Base-by-base conservation (phyloP, 2,113 vertebrate species). In the Phalacrocorax carbo region DNA sequence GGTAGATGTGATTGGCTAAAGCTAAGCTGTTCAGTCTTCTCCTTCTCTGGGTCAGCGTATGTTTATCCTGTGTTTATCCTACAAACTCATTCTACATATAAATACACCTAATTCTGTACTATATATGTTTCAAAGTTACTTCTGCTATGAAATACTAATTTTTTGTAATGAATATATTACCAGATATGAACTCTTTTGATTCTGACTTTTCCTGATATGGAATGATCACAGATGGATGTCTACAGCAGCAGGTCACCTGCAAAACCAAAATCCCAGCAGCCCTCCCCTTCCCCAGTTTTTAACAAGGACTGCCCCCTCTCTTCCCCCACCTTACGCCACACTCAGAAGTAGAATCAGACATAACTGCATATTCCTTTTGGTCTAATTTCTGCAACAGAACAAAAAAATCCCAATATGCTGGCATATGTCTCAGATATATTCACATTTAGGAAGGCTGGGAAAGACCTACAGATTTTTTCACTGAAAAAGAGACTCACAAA, bases 401-500 rank as follows among this genome's bases (percentile, higher is more conserved):
- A 96, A 44, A 58, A 40, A 40, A 21, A 5, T 68, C 75, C 73
- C 57, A 91, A 13, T 87, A 65, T 94, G 77, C n/a, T 88, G 82
- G 42, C 71, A 62, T 78, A 82, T 78, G 54, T 88, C 49, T 90
- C 44, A 38, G 38, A 94, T 38, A 72, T 8, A 87, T 16, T 81
- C 80, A 42, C 38, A 66, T 87, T 97, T 85, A 70, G 49, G 54
- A 92, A 91, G 49, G 7, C 58, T 96, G 73, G 83, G 88, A 89
- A 94, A 95, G 78, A 93, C 91, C 73, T 85, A 48, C 75, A 58
- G 49, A 61, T 75, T 85, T 89, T 90, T 90, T 84, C 27, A 58
- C 48, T 52, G 29, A 68, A 76, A 92, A 84, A 80, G 58, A 69
- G 55, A 26, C 54, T 95, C 32, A 68, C 57, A 89, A 91, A 85